phyloP scores from a whole-genome alignment of 2,797 vertebrate species.

The Thamnophis elegans region DNA sequence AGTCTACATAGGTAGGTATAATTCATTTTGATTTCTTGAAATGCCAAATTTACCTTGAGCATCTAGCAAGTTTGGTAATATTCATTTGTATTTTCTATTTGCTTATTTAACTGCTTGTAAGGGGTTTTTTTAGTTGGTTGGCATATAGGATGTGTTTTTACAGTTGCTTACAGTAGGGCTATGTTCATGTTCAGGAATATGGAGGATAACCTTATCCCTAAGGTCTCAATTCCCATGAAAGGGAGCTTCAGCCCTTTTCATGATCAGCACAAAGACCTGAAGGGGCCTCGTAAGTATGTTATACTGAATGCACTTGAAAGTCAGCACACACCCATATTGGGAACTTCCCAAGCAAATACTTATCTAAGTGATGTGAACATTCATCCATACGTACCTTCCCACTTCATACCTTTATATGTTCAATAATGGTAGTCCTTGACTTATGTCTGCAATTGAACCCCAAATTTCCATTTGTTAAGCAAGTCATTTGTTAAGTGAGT shows the following conservation, averaged over 20 bases:
- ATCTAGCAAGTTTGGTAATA: neutral
- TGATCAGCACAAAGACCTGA: neutral
- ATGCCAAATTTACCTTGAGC: neutral
- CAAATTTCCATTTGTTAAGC: neutral
- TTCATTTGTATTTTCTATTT: neutral
- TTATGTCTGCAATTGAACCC: neutral
- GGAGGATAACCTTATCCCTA: neutral
- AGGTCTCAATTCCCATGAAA: neutral
- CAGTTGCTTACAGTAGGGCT: neutral
- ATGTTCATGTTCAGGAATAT: neutral
- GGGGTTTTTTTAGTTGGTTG: neutral
- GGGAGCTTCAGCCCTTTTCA: neutral
- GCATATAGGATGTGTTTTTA: neutral
- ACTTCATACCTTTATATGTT: neutral
- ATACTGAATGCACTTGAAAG: neutral
- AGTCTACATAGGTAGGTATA: slow-evolving; percentile 76
- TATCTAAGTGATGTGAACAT: neutral
- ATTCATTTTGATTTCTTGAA: neutral
- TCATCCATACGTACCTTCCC: neutral
- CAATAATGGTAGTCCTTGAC: neutral
- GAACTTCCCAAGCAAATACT: neutral
- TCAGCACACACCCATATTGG: neutral
- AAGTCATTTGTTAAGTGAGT: too few relatives aligned
- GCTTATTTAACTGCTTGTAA: neutral
- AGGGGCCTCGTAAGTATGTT: neutral